Percentiles rank a stretch among this genome's conserved stretches.
Evolutionary conservation across 2,797 vertebrate genomes (phyloP).

Genomic region (Sebastes taczanowskii): DNA sequence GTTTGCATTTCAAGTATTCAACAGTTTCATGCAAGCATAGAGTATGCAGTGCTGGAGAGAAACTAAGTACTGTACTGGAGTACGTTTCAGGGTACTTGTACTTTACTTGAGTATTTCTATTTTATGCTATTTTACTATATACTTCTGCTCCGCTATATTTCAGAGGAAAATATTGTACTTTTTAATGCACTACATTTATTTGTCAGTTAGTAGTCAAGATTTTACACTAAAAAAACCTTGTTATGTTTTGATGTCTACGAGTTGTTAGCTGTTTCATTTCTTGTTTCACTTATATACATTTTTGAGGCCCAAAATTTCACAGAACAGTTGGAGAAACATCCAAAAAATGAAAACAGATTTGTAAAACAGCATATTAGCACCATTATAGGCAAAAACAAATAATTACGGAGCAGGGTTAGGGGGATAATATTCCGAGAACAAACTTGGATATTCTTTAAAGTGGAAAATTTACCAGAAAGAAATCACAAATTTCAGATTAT

Average conservation of each 20-base stretch:
- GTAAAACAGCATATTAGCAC: too few relatives aligned
- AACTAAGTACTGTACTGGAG: background rate
- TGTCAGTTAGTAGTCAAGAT: background rate
- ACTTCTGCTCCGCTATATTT: background rate
- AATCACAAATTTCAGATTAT: too few relatives aligned
- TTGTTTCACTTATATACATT: background rate
- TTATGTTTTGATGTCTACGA: background rate
- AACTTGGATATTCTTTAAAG: too few relatives aligned
- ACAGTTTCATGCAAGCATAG: background rate
- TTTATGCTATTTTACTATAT: background rate
- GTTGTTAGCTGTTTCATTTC: background rate
- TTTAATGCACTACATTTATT: background rate
- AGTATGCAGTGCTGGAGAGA: background rate
- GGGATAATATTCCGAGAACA: too few relatives aligned
- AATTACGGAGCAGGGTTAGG: too few relatives aligned
- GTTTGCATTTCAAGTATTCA: conserved; percentile 12
- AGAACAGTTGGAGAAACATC: background rate
- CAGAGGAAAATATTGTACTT: background rate
- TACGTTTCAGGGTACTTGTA: background rate
- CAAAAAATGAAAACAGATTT: too few relatives aligned
- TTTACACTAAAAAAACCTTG: background rate
- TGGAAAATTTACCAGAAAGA: too few relatives aligned
- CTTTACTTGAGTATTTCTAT: background rate
- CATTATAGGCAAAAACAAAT: too few relatives aligned
- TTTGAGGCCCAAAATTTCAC: background rate